Conservation (phyloP, 2,113 vertebrate genomes). For the Archilochus colubris region DNA sequence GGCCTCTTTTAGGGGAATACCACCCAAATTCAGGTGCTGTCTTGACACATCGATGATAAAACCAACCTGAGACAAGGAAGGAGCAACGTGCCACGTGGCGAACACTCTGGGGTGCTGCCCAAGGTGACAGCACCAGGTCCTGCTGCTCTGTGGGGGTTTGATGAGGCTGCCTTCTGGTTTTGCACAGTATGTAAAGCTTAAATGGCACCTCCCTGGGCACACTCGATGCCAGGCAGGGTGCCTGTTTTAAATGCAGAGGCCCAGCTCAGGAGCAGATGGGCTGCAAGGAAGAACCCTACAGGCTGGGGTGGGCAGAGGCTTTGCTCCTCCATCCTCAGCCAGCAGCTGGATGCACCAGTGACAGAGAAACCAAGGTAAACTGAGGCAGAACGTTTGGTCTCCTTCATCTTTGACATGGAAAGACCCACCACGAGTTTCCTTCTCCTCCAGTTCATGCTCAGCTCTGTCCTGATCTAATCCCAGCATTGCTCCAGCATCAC, state of each 20-base stretch:
- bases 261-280: not conserved
- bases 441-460: fast-evolving
- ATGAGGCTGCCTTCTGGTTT: not conserved
- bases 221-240: fast-evolving
- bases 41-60: fast-evolving
- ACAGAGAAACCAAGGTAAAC: not conserved
- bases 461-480: not conserved
- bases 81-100: slow-evolving; percentile 27
- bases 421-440: not conserved
- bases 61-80: fast-evolving
- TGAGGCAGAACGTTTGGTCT: fast-evolving
- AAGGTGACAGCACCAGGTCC: fast-evolving
- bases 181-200: fast-evolving
- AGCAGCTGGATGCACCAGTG: not conserved
- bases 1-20: not conserved
- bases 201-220: not conserved
- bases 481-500: not conserved
- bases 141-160: fast-evolving
- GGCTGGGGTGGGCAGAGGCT: not conserved
- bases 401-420: not conserved
- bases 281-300: not conserved
- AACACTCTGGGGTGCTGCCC: not conserved
- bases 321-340: fast-evolving
- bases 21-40: not conserved
- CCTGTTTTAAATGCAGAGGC: not conserved